These are phyloP conservation scores for Eubasilissa regina DNA, from an alignment of 1,140 invertebrate species.

Conservation along the genomic window DNA sequence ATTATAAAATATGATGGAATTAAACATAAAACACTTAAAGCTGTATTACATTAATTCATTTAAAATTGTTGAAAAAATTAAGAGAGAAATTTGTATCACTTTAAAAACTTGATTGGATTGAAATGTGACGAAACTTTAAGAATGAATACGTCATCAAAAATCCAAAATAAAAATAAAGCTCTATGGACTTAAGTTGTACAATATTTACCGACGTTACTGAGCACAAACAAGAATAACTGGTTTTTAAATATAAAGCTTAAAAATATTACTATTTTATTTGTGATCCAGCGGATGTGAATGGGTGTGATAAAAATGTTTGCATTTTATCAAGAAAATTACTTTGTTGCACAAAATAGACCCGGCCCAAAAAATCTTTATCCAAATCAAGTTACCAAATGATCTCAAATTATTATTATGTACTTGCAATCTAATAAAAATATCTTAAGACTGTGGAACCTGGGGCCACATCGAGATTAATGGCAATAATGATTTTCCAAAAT, in stretches of 20 bases:
- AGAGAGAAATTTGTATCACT: background rate
- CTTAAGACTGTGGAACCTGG: no score
- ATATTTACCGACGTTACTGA: background rate
- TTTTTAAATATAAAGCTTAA: slow-evolving; percentile 1
- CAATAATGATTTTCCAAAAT: no score
- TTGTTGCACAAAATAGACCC: no score
- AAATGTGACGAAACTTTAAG: background rate
- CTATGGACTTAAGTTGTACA: no score
- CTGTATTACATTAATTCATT: background rate
- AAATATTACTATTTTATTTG: background rate
- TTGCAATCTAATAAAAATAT: no score
- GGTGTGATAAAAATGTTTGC: background rate
- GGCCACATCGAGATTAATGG: no score
- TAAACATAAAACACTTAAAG: background rate
- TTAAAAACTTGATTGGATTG: background rate
- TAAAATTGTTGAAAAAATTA: slow-evolving; percentile 12
- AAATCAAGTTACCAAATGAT: no score
- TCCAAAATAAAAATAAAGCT: no score
- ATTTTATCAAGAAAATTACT: background rate
- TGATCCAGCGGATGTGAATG: background rate
- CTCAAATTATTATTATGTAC: no score
- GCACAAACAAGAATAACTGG: slow-evolving; percentile 1
- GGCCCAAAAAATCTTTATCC: no score
- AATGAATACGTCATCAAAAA: no score
- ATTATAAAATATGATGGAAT: slow-evolving; percentile 4